A percentile compares a stretch with the other conserved stretches of the same genome.
Conservation (phyloP, 2,797 vertebrate genomes). For the Bufotes viridis region DNA sequence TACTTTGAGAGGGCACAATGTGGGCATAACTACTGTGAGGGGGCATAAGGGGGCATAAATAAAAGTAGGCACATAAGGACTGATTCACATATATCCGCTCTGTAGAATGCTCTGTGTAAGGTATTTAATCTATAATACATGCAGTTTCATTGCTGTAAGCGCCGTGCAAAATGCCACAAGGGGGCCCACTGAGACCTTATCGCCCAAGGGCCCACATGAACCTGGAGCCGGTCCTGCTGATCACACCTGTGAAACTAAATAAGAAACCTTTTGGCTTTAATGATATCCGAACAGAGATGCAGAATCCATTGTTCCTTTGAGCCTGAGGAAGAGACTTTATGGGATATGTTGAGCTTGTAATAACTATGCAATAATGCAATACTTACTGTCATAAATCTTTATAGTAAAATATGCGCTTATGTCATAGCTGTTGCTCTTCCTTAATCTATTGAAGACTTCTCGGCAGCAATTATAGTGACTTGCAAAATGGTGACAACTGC, state of each 20-base stretch:
- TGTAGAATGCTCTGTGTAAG: too few species aligned
- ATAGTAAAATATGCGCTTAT: slow-evolving; percentile 31
- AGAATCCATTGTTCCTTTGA: slow-evolving; percentile 25
- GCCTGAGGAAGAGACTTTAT: slow-evolving; percentile 6
- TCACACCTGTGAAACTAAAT: background rate
- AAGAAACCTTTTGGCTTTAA: background rate
- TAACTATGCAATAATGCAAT: slow-evolving; percentile 7
- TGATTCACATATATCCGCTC: too few species aligned
- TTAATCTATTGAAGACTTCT: slow-evolving; percentile 7
- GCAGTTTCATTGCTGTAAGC: too few species aligned
- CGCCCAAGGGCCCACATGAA: too few species aligned
- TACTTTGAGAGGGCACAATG: too few species aligned
- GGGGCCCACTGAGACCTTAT: too few species aligned
- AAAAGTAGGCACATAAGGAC: too few species aligned
- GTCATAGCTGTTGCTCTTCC: slow-evolving; percentile 31
- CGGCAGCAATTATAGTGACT: slow-evolving; percentile 7
- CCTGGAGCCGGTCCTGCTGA: too few species aligned
- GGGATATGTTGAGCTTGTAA: slow-evolving; percentile 39
- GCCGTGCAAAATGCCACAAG: too few species aligned
- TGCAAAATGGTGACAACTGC: slow-evolving; percentile 8
- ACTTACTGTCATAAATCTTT: slow-evolving; percentile 40
- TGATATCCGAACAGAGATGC: background rate
- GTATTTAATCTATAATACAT: too few species aligned
- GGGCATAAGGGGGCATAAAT: too few species aligned
- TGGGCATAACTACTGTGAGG: too few species aligned